Percentiles rank a stretch among this genome's conserved stretches.
Evolutionary conservation across 2,113 vertebrate genomes (phyloP).

Genomic region (Gymnogyps californianus): DNA sequence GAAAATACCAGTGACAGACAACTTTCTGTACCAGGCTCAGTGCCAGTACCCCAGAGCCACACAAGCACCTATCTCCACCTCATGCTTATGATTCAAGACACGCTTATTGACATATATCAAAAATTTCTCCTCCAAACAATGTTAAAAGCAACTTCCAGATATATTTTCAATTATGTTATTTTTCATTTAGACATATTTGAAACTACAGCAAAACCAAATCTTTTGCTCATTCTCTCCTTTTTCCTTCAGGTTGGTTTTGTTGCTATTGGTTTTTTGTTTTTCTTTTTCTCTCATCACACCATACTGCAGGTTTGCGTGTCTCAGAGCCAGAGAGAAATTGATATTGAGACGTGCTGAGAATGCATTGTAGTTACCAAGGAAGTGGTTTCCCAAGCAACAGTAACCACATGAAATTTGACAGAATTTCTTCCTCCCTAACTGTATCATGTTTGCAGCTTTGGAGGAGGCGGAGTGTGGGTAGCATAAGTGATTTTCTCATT

Average conservation of each 20-base stretch:
- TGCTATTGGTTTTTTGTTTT: not conserved
- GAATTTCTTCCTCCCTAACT: constrained; percentile 7
- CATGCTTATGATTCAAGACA: not conserved
- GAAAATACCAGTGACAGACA: not conserved
- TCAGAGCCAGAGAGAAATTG: constrained; percentile 33
- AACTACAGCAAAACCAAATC: not conserved
- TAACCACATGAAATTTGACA: constrained; percentile 48
- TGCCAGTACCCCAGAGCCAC: not conserved
- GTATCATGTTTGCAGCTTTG: not conserved
- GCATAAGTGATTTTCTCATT: not conserved
- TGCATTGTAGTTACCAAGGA: constrained; percentile 57
- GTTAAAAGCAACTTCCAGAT: not conserved
- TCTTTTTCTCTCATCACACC: not conserved
- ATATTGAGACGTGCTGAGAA: constrained; percentile 47
- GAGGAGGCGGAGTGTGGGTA: not conserved
- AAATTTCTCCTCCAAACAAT: not conserved
- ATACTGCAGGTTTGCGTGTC: constrained; percentile 8
- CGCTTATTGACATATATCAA: not conserved
- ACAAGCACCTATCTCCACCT: not conserved
- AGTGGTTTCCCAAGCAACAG: constrained; percentile 67
- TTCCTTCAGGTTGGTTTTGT: not conserved
- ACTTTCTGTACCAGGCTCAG: not conserved
- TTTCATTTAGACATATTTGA: not conserved
- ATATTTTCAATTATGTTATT: not conserved
- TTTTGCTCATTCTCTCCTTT: not conserved